Conservation (phyloP, 2,888 invertebrate species). For the Caradrina kadenii region DNA sequence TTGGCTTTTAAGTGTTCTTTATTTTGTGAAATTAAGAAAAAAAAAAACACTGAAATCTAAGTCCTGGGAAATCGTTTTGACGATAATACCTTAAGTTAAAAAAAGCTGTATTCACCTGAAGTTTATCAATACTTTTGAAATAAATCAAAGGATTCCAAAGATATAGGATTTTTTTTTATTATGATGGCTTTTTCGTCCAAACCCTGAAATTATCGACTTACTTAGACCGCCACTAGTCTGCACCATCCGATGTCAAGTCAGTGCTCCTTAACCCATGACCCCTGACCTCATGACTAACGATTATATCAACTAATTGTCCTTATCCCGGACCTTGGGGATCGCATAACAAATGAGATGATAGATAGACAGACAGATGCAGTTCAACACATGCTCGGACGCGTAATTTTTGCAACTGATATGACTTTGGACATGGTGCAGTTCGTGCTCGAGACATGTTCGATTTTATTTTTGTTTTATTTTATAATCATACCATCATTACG, state of each 20-base stretch:
- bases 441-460: background rate
- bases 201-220: background rate
- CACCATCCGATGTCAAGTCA: conserved; percentile 23
- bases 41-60: too few relatives aligned
- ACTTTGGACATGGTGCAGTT: background rate
- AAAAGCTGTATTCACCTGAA: too few relatives aligned
- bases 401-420: conserved; percentile 32
- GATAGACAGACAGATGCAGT: conserved; percentile 39
- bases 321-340: conserved; percentile 58
- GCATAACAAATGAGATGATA: conserved; percentile 37
- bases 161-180: too few relatives aligned
- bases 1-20: too few relatives aligned
- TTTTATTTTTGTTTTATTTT: background rate
- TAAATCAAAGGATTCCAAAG: too few relatives aligned
- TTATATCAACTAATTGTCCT: conserved; percentile 71
- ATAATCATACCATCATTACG: too few relatives aligned
- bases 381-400: background rate
- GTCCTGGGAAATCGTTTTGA: too few relatives aligned
- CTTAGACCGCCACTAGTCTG: conserved; percentile 14
- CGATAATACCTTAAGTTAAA: too few relatives aligned
- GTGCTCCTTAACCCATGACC: conserved; percentile 69
- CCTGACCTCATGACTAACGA: conserved; percentile 74
- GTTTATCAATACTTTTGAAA: too few relatives aligned
- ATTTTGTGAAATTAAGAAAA: too few relatives aligned
- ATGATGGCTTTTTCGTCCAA: background rate